phyloP scores from a whole-genome alignment of 2,888 invertebrate species.

The Tenthredo distinguenda region DNA sequence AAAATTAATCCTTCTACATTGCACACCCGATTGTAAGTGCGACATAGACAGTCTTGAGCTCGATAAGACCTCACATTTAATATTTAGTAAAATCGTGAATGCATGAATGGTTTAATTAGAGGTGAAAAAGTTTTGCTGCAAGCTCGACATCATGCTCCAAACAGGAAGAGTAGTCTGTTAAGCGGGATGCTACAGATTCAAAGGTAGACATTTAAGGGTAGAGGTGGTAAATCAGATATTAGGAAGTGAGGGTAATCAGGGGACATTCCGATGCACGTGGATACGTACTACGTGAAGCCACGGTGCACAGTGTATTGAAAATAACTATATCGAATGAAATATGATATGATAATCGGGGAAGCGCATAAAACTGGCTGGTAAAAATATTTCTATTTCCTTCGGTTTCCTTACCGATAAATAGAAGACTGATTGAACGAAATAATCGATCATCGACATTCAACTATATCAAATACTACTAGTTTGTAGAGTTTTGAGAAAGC shows the following conservation, averaged over 20 bases:
- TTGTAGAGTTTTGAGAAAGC: not conserved
- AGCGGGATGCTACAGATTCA: slow-evolving; percentile 47
- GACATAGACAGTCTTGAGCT: not conserved
- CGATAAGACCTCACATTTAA: not conserved
- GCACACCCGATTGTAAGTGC: not conserved
- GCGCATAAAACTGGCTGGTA: not conserved
- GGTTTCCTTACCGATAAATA: not conserved
- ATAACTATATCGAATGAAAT: not conserved
- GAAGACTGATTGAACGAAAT: not conserved
- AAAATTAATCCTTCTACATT: not conserved
- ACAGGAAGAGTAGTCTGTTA: slow-evolving; percentile 5
- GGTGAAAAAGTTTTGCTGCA: slow-evolving; percentile 37
- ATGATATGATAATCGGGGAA: not conserved
- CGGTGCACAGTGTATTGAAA: slow-evolving; percentile 53
- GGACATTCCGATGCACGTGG: slow-evolving; percentile 48
- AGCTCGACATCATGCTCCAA: slow-evolving; percentile 19
- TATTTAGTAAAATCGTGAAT: not conserved
- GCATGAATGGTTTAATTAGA: not conserved
- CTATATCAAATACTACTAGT: not conserved
- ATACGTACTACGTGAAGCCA: slow-evolving; percentile 54
- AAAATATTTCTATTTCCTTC: not conserved
- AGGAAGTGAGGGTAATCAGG: not conserved
- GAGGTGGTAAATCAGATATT: slow-evolving; percentile 43
- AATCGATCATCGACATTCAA: not conserved
- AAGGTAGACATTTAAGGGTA: slow-evolving; percentile 31